These are phyloP conservation scores for Caerostris extrusa DNA, from an alignment of 1,140 invertebrate genomes.

Conservation along the genomic window DNA sequence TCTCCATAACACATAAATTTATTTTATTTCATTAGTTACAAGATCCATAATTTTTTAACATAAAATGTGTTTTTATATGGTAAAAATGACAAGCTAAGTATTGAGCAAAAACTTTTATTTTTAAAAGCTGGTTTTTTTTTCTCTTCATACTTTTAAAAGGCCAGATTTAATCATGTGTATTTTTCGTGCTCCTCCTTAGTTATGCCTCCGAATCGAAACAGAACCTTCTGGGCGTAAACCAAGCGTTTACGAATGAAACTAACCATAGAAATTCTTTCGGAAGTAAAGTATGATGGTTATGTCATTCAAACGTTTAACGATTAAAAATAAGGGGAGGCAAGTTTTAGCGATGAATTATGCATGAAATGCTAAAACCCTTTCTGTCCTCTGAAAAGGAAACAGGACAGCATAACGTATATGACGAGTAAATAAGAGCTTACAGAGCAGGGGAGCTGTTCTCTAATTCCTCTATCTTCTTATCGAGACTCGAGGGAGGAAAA, in stretches of 20 bases:
- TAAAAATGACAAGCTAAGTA: neutral
- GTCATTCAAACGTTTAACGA: conserved; percentile 21
- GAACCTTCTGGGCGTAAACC: neutral
- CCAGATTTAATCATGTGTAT: neutral
- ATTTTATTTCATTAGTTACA: too few species aligned
- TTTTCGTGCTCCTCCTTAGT: neutral
- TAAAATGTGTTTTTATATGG: neutral
- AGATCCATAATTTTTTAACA: too few species aligned
- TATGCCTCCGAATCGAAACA: neutral
- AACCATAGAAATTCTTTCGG: neutral
- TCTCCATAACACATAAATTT: too few species aligned
- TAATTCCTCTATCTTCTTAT: conserved; percentile 53
- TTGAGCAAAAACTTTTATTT: neutral
- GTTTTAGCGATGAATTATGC: conserved; percentile 54
- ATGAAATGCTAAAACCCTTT: conserved; percentile 62
- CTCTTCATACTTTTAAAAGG: neutral
- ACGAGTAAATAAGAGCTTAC: conserved; percentile 62
- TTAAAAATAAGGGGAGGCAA: conserved; percentile 19
- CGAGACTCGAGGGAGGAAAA: conserved; percentile 35
- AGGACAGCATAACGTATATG: conserved; percentile 62
- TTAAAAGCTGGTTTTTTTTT: neutral
- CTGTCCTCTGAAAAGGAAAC: conserved; percentile 27
- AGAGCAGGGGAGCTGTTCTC: conserved; percentile 31
- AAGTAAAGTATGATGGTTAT: conserved; percentile 51
- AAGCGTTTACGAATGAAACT: neutral